Evolutionary conservation across 1,140 invertebrate genomes (phyloP).

Genomic region (Drosophila mojavensis): DNA sequence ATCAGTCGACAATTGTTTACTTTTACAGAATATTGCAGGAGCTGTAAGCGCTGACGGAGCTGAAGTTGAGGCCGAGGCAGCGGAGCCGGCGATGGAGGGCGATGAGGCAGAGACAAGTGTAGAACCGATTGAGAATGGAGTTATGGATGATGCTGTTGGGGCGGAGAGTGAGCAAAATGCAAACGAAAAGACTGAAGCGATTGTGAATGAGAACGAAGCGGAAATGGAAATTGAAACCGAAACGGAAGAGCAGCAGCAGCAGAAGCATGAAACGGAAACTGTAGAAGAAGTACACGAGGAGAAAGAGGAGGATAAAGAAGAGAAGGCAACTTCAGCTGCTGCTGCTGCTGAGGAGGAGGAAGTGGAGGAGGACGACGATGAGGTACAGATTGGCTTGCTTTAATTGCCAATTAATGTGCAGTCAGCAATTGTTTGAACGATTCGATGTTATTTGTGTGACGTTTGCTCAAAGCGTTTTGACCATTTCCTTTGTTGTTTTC

Average conservation of each 20-base stretch:
- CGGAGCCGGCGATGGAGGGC: conserved; percentile 13
- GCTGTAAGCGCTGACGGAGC: conserved; percentile 57
- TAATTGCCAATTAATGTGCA: conserved; percentile 44
- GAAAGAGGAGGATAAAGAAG: conserved; percentile 10
- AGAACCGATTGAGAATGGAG: conserved; percentile 30
- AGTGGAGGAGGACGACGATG: conserved; percentile 76
- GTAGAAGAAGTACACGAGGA: conserved; percentile 11
- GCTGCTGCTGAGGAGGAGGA: conserved; percentile 52
- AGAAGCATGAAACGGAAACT: neutral
- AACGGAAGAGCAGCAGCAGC: conserved; percentile 7
- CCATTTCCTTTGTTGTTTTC: conserved; percentile 1
- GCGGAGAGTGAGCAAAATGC: conserved; percentile 48
- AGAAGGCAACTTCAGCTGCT: conserved; percentile 6
- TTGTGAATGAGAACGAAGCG: conserved; percentile 14
- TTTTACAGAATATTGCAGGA: conserved; percentile 83
- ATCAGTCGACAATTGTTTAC: conserved; percentile 84
- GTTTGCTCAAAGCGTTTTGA: conserved; percentile 25
- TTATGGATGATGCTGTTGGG: conserved; percentile 23
- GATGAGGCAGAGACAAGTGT: neutral
- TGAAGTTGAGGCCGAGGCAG: conserved; percentile 28
- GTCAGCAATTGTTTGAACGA: conserved; percentile 33
- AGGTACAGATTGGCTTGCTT: conserved; percentile 83
- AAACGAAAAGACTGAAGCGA: conserved; percentile 49
- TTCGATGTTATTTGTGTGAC: conserved; percentile 38
- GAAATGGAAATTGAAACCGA: conserved; percentile 26